A percentile compares a stretch with the other conserved stretches of the same genome.
Evolutionary conservation across 2,113 vertebrate genomes (phyloP).

Genomic region (Nesogale talazaci): DNA sequence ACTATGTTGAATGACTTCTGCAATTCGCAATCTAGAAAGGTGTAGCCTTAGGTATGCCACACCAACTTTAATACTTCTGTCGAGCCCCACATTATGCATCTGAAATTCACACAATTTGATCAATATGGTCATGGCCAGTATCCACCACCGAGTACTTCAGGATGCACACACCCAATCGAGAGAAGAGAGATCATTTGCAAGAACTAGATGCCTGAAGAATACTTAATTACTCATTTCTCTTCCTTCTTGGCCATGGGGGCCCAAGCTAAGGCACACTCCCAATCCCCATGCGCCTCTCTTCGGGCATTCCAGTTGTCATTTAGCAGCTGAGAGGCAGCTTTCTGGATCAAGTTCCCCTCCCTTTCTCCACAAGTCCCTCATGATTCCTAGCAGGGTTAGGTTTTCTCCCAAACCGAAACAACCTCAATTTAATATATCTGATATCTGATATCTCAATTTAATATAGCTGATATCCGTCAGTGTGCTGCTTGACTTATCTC

Average conservation of each 20-base stretch:
- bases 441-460: constrained; percentile 36
- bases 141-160: neutral
- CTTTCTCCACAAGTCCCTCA: neutral
- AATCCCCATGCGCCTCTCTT: neutral
- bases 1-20: constrained; percentile 27
- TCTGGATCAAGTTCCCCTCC: neutral
- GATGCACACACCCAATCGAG: neutral
- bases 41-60: neutral
- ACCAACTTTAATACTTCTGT: neutral
- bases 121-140: neutral
- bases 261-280: neutral
- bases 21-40: neutral
- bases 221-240: neutral
- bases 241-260: neutral
- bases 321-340: neutral
- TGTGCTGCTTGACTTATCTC: neutral
- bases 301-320: neutral
- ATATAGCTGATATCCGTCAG: neutral
- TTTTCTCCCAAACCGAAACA: neutral
- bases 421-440: neutral
- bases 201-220: neutral
- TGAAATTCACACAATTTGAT: constrained; percentile 12
- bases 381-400: neutral
- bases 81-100: neutral
- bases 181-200: neutral